A percentile compares a stretch with the other conserved stretches of the same genome.
Evolutionary conservation across 2,113 vertebrate genomes (phyloP).

Genomic region (Mustela lutreola): DNA sequence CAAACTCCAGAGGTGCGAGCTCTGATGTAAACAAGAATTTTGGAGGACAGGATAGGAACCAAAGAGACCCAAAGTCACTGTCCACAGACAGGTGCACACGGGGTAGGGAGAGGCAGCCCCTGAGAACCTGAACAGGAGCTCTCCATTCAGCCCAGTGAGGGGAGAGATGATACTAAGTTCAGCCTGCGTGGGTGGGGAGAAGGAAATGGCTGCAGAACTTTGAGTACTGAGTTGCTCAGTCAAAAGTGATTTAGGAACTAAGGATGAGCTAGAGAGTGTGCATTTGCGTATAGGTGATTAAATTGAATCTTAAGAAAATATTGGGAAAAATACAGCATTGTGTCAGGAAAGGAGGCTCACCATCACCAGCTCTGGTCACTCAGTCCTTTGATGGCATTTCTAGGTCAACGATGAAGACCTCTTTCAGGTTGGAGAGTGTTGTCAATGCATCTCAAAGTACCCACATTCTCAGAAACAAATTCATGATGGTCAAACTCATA

Average conservation of each 20-base stretch:
- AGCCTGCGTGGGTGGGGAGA: neutral
- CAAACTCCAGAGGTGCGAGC: neutral
- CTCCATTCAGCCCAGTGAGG: neutral
- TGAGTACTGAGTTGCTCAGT: neutral
- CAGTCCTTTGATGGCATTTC: neutral
- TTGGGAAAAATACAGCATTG: neutral
- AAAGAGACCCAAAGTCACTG: no score
- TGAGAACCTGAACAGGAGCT: neutral
- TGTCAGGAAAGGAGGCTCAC: neutral
- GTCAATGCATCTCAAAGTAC: neutral
- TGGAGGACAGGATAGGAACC: neutral
- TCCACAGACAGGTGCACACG: no score
- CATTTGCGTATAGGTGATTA: neutral
- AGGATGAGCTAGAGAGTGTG: neutral
- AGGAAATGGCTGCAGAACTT: neutral
- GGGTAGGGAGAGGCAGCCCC: neutral
- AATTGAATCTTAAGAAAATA: neutral
- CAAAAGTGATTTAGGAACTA: neutral
- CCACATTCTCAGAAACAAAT: neutral
- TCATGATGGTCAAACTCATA: neutral
- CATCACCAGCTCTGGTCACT: no score
- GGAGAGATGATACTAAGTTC: rapidly evolving
- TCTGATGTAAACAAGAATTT: neutral
- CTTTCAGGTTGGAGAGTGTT: neutral
- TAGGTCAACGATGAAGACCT: neutral